phyloP scores from a whole-genome alignment of 1,140 invertebrate species.

The Octopus sinensis region DNA sequence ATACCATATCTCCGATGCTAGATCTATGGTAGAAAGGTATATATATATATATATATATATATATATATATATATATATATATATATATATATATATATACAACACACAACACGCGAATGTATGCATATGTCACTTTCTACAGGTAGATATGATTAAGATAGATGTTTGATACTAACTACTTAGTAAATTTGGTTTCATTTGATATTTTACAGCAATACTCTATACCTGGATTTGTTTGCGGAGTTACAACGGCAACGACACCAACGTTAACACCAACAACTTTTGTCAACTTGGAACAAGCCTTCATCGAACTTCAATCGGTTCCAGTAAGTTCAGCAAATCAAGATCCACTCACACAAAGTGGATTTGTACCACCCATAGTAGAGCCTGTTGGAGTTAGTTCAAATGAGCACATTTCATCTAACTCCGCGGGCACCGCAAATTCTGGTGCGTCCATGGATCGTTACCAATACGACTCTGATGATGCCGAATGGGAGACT shows the following conservation, averaged over 20 bases:
- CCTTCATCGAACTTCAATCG: slow-evolving; percentile 64
- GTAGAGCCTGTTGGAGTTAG: slow-evolving; percentile 59
- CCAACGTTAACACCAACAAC: slow-evolving; percentile 90
- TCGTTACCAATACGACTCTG: slow-evolving; percentile 35
- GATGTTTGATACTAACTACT: too few relatives aligned
- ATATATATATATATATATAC: too few relatives aligned
- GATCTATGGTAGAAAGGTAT: too few relatives aligned
- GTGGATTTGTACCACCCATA: slow-evolving; percentile 83
- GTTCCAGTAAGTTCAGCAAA: slow-evolving; percentile 61
- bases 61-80: too few relatives aligned
- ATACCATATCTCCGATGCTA: too few relatives aligned
- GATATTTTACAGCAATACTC: slow-evolving; percentile 36
- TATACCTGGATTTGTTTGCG: slow-evolving; percentile 51
- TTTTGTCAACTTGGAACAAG: slow-evolving; percentile 83
- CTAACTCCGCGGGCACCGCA: too few relatives aligned
- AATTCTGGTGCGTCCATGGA: slow-evolving; percentile 26
- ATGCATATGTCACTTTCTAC: too few relatives aligned
- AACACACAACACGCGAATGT: too few relatives aligned
- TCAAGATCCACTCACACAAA: slow-evolving; percentile 72
- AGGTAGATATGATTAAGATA: too few relatives aligned
- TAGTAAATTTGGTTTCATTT: too few relatives aligned
- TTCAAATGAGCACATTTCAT: slow-evolving; percentile 32
- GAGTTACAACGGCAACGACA: slow-evolving; percentile 84
- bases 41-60: too few relatives aligned
- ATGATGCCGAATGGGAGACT: slow-evolving; percentile 38